phyloP scores from a whole-genome alignment of 2,113 vertebrate species.

The Psettodes erumei region DNA sequence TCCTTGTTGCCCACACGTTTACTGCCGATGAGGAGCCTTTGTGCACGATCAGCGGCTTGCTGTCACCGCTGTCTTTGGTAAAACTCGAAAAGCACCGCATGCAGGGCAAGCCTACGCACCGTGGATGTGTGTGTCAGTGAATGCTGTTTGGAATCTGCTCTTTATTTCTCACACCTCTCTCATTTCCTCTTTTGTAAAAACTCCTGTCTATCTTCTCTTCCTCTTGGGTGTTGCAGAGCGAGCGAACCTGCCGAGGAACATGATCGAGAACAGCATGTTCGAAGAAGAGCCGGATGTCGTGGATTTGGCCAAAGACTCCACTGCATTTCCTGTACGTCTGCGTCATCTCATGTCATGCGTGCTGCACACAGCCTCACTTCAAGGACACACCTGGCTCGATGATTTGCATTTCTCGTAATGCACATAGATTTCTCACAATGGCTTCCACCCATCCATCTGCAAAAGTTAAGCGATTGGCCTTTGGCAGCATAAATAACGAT shows the following conservation, averaged over 20 bases:
- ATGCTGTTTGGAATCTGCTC: neutral
- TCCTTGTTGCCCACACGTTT: constrained; percentile 10
- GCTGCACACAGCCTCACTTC: neutral
- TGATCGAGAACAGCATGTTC: constrained; percentile 99
- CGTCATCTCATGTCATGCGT: neutral
- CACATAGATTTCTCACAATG: constrained; percentile 1
- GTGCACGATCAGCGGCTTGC: neutral
- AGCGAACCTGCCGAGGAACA: constrained; percentile 92
- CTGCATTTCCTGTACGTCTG: constrained; percentile 86
- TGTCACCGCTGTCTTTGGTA: neutral
- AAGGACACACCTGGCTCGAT: neutral
- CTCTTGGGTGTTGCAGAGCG: constrained; percentile 83
- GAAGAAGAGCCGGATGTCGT: constrained; percentile 97
- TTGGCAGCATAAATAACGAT: neutral
- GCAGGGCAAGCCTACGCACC: neutral
- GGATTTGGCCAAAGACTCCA: constrained; percentile 93
- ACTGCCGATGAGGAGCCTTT: constrained; percentile 10
- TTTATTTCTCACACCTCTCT: neutral
- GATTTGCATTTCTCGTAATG: neutral
- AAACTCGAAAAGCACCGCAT: neutral
- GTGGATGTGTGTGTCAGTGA: neutral
- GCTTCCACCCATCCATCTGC: neutral
- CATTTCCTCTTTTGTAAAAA: constrained; percentile 26
- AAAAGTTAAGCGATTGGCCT: neutral
- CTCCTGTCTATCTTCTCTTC: constrained; percentile 37